Base-by-base conservation (phyloP, 2,113 vertebrate genomes). In the Leucopternis melanops region DNA sequence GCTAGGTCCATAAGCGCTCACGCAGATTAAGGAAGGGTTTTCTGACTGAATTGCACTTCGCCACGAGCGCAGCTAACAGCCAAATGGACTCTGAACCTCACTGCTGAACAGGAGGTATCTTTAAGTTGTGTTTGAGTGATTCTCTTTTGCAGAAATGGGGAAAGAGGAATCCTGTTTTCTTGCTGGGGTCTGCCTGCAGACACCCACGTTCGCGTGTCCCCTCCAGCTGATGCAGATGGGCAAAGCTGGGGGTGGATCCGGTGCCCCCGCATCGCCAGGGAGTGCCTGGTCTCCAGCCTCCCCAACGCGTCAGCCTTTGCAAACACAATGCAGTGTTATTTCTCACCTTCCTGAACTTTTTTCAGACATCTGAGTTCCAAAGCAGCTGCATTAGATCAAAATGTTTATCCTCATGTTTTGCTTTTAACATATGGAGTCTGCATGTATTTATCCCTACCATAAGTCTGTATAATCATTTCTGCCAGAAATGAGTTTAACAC, bases 61-160 rank as follows among this genome's bases (percentile, higher is more conserved):
- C 52, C 31, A 49, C 0, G 1, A n/a, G 11, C 66, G 52, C 22
- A 78, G 57, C 44, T 86, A 49, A 54, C 31, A 69, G 40, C 34
- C 63, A 73, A 54, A 77, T 34, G 81, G 79, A 86, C 94, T 92
- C 85, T 94, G 93, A 90, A 70, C 44, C 50, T 26, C 14, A 3
- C 20, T 81, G n/a, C 69, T 67, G 20, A 91, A 17, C 38, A 52
- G 3, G 4, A 63, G 29, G 12, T 16, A 15, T 45, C 40, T 83
- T 79, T 62, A 61, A 55, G 75, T 58, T 2, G 1, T 12, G 26
- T 16, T 54, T 29, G 25, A 62, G 20, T 31, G 25, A 31, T n/a
- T 54, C 20, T 54, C 11, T 90, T 49, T 42, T 54, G 19, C 54
- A 86, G 75, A 81, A 95, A 73, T 8, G 4, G 14, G 32, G 18